Conservation (phyloP, 2,888 invertebrate genomes). For the Gonocerus acuteangulatus region DNA sequence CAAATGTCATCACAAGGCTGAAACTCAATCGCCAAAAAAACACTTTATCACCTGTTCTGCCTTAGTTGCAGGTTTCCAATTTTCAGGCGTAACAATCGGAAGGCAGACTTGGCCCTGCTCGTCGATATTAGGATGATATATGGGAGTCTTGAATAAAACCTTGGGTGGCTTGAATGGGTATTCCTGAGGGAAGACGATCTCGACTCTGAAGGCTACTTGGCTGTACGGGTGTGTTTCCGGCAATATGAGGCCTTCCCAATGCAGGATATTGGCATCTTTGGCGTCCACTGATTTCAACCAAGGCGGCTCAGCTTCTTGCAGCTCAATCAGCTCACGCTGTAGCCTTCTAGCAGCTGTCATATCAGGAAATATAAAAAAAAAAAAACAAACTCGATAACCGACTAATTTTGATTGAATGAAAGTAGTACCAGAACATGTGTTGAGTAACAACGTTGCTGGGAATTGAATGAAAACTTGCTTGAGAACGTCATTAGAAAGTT, state of each 20-base stretch:
- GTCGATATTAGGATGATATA: constrained; percentile 60
- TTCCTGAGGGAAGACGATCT: constrained; percentile 55
- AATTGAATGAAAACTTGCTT: too few relatives aligned
- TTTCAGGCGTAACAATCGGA: constrained; percentile 54
- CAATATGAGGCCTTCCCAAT: constrained; percentile 52
- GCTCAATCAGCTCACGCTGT: constrained; percentile 32
- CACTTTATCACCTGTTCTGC: background rate
- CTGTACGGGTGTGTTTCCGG: constrained; percentile 54
- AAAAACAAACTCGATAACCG: too few relatives aligned
- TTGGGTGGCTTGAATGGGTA: constrained; percentile 61
- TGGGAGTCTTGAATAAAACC: constrained; percentile 55
- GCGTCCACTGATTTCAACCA: constrained; percentile 45
- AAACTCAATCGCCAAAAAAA: too few relatives aligned
- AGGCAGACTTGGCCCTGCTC: constrained; percentile 58
- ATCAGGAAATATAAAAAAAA: background rate
- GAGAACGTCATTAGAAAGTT: too few relatives aligned
- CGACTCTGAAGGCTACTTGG: constrained; percentile 55
- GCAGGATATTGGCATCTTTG: constrained; percentile 51
- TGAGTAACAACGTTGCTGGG: too few relatives aligned
- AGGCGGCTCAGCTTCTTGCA: constrained; percentile 11
- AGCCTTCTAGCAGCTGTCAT: constrained; percentile 23
- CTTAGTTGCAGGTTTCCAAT: constrained; percentile 60
- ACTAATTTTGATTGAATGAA: too few relatives aligned
- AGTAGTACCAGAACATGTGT: too few relatives aligned
- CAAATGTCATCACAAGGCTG: too few relatives aligned